These are phyloP conservation scores for Teleogryllus oceanicus DNA, from an alignment of 2,888 invertebrate genomes.

Conservation along the genomic window DNA sequence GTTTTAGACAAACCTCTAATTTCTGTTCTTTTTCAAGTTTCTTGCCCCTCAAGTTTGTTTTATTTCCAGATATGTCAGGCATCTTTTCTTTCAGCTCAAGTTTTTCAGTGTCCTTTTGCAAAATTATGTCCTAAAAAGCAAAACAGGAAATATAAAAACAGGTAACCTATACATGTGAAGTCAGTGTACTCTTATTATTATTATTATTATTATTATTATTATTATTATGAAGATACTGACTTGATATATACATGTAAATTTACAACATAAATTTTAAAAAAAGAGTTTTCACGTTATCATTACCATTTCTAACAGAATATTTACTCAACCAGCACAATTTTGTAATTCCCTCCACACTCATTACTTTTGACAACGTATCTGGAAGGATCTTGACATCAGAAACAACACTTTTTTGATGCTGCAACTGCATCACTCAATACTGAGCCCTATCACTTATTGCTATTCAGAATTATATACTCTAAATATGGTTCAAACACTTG, in stretches of 20 bases:
- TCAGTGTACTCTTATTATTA: neutral
- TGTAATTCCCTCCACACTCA: no score
- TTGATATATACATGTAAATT: neutral
- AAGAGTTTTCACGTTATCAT: no score
- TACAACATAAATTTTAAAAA: neutral
- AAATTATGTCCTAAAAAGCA: slow-evolving; percentile 22
- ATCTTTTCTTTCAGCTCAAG: slow-evolving; percentile 61
- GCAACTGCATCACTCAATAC: neutral
- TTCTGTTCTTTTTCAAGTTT: slow-evolving; percentile 74
- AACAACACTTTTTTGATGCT: neutral
- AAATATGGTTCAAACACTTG: no score
- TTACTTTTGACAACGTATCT: no score
- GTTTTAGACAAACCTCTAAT: slow-evolving; percentile 57
- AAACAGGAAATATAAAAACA: neutral
- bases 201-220: no score
- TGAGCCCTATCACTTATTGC: no score
- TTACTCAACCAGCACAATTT: no score
- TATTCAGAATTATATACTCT: no score
- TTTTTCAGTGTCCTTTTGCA: slow-evolving; percentile 37
- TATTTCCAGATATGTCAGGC: slow-evolving; percentile 56
- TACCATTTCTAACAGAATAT: no score
- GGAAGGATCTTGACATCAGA: no score
- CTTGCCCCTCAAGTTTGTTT: slow-evolving; percentile 65
- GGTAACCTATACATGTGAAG: slow-evolving; percentile 31
- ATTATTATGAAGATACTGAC: no score